These are phyloP conservation scores for Leptothorax acervorum DNA, from an alignment of 2,888 invertebrate species.

Conservation along the genomic window DNA sequence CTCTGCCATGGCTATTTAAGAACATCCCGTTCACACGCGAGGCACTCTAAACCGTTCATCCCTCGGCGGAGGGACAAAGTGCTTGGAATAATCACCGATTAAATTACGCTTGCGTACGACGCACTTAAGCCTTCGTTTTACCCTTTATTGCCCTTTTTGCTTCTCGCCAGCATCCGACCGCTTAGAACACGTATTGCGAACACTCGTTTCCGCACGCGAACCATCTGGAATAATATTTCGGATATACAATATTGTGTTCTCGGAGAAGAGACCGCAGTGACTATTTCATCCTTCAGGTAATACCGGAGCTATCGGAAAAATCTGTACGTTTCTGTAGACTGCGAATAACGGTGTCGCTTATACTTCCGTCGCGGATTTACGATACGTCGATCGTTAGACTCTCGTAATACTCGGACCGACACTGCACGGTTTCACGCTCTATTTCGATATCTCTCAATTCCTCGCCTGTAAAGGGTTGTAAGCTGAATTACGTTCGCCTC, in stretches of 20 bases:
- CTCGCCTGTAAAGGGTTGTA: background rate
- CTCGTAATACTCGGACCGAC: constrained; percentile 2
- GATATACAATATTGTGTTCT: background rate
- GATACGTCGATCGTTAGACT: background rate
- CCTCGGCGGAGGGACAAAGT: background rate
- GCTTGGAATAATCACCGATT: constrained; percentile 1
- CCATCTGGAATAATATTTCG: constrained; percentile 43
- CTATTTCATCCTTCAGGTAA: background rate
- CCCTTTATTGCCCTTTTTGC: constrained; percentile 19
- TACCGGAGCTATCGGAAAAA: background rate
- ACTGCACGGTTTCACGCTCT: background rate
- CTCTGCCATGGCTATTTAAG: background rate
- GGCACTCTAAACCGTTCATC: constrained; percentile 2
- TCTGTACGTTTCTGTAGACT: background rate
- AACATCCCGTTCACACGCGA: background rate
- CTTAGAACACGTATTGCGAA: background rate
- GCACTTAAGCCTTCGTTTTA: constrained; percentile 4
- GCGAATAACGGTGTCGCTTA: constrained; percentile 8
- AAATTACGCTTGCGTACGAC: background rate
- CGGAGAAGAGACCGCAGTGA: background rate
- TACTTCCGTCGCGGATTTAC: constrained; percentile 5
- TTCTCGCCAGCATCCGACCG: background rate
- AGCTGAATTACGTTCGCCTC: background rate
- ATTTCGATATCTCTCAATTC: constrained; percentile 1
- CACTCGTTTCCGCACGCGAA: background rate